Evolutionary conservation across 2,113 vertebrate species (phyloP).

Genomic region (Odontophorus gujanensis): DNA sequence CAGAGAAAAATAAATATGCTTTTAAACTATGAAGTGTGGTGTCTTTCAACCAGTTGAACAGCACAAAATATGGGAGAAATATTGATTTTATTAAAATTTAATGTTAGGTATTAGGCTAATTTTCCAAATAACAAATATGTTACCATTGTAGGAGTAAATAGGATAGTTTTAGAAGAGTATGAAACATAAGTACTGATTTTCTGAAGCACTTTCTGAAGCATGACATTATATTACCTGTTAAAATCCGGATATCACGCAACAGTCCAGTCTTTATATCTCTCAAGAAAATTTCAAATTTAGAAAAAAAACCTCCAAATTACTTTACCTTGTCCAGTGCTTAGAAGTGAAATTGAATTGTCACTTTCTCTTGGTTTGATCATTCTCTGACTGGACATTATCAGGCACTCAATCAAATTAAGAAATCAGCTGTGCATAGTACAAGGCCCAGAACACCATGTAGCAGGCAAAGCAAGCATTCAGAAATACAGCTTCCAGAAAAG

Average conservation of each 20-base stretch:
- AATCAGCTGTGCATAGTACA: neutral
- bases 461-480: neutral
- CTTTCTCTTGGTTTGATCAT: neutral
- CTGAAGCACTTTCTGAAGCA: neutral
- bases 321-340: neutral
- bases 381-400: neutral
- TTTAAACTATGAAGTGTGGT: neutral
- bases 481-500: neutral
- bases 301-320: neutral
- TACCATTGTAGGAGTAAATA: constrained; percentile 6
- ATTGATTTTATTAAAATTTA: neutral
- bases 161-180: neutral
- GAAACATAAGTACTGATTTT: neutral
- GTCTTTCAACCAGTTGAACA: neutral
- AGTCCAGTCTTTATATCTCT: neutral
- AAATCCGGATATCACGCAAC: neutral
- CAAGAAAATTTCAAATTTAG: neutral
- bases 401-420: neutral
- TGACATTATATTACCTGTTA: neutral
- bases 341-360: neutral
- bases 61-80: neutral
- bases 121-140: constrained; percentile 12
- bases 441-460: neutral
- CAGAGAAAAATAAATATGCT: neutral
- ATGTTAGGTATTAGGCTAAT: neutral